Evolutionary conservation across 2,113 vertebrate species (phyloP), one percentile per base, ranked within the genome.

Genomic region (Bungarus multicinctus): DNA sequence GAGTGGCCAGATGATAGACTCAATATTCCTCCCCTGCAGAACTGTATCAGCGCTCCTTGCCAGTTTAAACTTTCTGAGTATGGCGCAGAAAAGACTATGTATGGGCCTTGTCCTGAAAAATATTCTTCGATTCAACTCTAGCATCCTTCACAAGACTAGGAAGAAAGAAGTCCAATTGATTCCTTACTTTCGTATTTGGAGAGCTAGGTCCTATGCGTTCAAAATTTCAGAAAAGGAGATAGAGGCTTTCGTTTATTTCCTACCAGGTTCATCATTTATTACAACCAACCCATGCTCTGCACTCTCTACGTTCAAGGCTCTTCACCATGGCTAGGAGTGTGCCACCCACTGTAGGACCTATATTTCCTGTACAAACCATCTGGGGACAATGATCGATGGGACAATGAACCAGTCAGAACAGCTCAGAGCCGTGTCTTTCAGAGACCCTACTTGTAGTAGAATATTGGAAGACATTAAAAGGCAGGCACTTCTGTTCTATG

Each of bases 361-460:
- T 69, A 90, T 81, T 39, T 39, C 34, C 69, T 81, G 2, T 39
- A 20, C 5, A 39, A n/a, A 39, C 9, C 60, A 81, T 16, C 30
- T 87, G 23, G 25, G 27, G n/a, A n/a, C n/a, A n/a, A n/a, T 14
- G 85, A 87, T 50, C 43, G 85, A 30, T 50, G 25, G 11, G 9
- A 87, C 85, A 47, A 25, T 16, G n/a, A 74, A 74, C n/a, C 69
- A 74, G 27, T 88, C 52, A 53, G n/a, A 60, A 16, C 11, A 69
- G 39, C 3, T 20, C 0, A 11, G 9, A 0, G 9, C 18, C 60
- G n/a, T 58, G 30, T 5, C 47, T n/a, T 43, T 2, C 3, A 0
- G 45, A 64, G 45, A 4, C 14, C 8, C 50, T 47, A 0, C 0
- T 14, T 57, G 52, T 0, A 0, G 12, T n/a, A 45, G 25, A 30